Evolutionary conservation across 1,140 invertebrate species (phyloP), one percentile per base, ranked within the genome.

Genomic region (Cecropterus lyciades): DNA sequence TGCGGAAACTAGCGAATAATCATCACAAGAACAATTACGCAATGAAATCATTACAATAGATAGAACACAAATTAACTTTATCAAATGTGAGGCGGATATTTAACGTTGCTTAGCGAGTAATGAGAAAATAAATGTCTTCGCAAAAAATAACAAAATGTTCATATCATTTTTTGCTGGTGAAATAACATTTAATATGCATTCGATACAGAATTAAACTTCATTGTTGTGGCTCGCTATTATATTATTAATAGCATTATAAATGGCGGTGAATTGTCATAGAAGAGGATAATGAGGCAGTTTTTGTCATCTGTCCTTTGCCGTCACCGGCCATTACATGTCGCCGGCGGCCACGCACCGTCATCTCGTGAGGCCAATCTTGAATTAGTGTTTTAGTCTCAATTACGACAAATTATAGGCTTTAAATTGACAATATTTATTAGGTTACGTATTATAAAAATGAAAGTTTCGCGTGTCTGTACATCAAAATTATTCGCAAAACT

Each of bases 191-290:
- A 85, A 85, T 84, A 84, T 85, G 46, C 69, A 73, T 80, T 84
- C 83, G 75, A 84, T 82, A 73, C 77, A 70, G 76, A 81, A 82
- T 87, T 82, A 80, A 76, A 78, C 73, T 74, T 70, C 82, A 82
- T 80, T 82, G 75, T 77, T 67, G 70, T 80, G 73, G 72, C 65
- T 30, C 63, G 46, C 53, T 68, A 83, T 86, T 85, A 87, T 84
- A 80, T 76, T 87, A 88, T 89, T 85, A 89, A 88, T 87, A 87
- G 82, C 80, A 84, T 88, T 87, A 87, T 88, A 86, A 88, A 87
- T 87, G 82, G 73, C 79, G 72, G 49, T 69, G 69, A 65, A 85
- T 82, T 82, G 83, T 82, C 70, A 76, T 82, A 82, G 77, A 63
- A 75, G 75, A 62, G 72, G 70, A 78, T 82, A 85, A 84, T 85